Conservation (phyloP, 1,140 invertebrate genomes). For the Bombus pyrosoma region DNA sequence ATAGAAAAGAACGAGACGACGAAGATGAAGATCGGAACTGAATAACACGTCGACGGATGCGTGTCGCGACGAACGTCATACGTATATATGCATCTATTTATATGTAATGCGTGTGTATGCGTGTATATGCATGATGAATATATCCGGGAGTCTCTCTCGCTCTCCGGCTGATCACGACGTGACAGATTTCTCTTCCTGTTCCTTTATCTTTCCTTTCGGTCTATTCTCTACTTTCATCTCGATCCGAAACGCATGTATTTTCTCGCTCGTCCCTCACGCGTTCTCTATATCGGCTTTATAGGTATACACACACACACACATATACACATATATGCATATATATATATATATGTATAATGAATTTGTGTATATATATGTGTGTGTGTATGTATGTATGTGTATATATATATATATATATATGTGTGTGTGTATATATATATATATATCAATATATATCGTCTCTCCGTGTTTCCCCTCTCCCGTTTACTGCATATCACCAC, state of each 20-base stretch:
- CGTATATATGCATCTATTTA: constrained; percentile 52
- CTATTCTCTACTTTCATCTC: not conserved
- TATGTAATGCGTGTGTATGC: constrained; percentile 44
- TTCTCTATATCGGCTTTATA: not conserved
- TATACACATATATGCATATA: fast-evolving
- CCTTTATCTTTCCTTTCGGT: constrained; percentile 44
- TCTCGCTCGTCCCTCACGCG: not conserved
- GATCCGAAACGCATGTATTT: not conserved
- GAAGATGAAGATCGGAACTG: constrained; percentile 26
- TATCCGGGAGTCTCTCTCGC: constrained; percentile 55
- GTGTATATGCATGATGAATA: constrained; percentile 62
- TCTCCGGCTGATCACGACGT: constrained; percentile 49
- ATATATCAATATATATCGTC: not conserved
- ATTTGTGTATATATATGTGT: not conserved
- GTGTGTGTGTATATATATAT: not conserved
- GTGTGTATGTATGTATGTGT: no score
- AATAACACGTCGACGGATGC: not conserved
- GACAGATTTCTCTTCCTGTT: constrained; percentile 51
- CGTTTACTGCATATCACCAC: constrained; percentile 22
- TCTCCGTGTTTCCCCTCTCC: constrained; percentile 10
- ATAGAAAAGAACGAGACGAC: not conserved
- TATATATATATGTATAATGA: not conserved
- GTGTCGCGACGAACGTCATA: constrained; percentile 44
- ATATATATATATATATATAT: no score
- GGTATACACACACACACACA: not conserved